phyloP scores from a whole-genome alignment of 2,797 vertebrate species.

The Cottoperca gobio region DNA sequence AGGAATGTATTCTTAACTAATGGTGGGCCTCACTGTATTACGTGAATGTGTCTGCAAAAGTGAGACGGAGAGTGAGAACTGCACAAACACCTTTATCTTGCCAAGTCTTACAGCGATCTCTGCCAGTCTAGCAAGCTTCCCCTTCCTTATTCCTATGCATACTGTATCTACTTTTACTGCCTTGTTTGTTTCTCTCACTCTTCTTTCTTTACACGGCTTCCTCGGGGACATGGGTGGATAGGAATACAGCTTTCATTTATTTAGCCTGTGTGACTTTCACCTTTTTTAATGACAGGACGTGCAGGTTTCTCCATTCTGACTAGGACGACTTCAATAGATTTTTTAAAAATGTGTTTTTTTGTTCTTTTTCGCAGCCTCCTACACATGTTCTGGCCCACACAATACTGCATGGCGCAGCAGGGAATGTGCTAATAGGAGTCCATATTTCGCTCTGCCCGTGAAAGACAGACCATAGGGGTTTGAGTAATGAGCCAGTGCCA shows the following conservation, averaged over 20 bases:
- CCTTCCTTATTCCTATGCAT: conserved; percentile 32
- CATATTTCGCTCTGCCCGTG: conserved; percentile 41
- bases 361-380: conserved; percentile 39
- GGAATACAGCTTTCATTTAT: conserved; percentile 20
- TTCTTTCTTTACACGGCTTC: conserved; percentile 53
- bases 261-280: conserved; percentile 1
- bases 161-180: conserved; percentile 42
- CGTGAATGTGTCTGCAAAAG: conserved; percentile 25
- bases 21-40: conserved; percentile 6
- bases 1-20: conserved; percentile 31
- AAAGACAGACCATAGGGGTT: conserved; percentile 41
- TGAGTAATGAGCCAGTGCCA: conserved; percentile 69
- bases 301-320: not conserved
- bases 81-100: conserved; percentile 55
- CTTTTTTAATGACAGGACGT: conserved; percentile 16
- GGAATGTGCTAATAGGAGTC: conserved; percentile 56
- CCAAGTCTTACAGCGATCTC: conserved; percentile 52
- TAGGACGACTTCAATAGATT: conserved; percentile 6
- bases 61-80: conserved; percentile 26
- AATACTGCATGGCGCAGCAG: conserved; percentile 31
- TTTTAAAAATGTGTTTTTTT: not conserved
- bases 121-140: conserved; percentile 37
- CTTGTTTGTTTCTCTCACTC: conserved; percentile 35
- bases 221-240: not conserved
- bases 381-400: conserved; percentile 38